phyloP scores from a whole-genome alignment of 2,888 invertebrate species.

The Andrena flavipes region DNA sequence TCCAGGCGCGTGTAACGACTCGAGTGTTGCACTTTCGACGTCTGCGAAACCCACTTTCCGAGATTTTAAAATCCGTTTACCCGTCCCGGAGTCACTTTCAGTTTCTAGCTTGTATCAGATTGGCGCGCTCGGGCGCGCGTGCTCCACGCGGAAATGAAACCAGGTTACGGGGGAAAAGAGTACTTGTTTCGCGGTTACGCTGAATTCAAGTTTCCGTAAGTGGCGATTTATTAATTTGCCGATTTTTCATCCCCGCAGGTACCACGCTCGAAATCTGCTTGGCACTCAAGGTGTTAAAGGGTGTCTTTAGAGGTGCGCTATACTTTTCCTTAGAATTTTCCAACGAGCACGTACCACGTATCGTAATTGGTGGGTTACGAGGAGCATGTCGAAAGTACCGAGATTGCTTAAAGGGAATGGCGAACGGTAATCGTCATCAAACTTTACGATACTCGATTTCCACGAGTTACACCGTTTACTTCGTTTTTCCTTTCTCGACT shows the following conservation, averaged over 20 bases:
- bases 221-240: no score
- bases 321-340: not conserved
- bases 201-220: not conserved
- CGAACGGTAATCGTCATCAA: not conserved
- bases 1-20: conserved; percentile 6
- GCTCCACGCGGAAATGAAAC: conserved; percentile 67
- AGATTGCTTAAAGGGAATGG: conserved; percentile 19
- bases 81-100: conserved; percentile 60
- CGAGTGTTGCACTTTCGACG: conserved; percentile 35
- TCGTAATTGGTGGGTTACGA: not conserved
- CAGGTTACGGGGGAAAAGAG: conserved; percentile 62
- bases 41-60: conserved; percentile 46
- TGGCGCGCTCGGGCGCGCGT: conserved; percentile 25
- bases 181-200: conserved; percentile 22
- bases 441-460: conserved; percentile 31
- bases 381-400: not conserved
- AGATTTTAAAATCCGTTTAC: conserved; percentile 59
- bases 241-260: no score
- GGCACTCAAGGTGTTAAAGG: no score
- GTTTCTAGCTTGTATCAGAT: conserved; percentile 57
- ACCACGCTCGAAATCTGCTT: no score
- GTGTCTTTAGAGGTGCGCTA: not conserved
- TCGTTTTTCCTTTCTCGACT: conserved; percentile 16
- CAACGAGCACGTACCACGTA: no score
- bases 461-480: conserved; percentile 34